Percentiles rank a stretch among this genome's conserved stretches.
These are phyloP conservation scores for Phylloscopus collybita DNA, from an alignment of 2,797 vertebrate species.

Conservation along the genomic window DNA sequence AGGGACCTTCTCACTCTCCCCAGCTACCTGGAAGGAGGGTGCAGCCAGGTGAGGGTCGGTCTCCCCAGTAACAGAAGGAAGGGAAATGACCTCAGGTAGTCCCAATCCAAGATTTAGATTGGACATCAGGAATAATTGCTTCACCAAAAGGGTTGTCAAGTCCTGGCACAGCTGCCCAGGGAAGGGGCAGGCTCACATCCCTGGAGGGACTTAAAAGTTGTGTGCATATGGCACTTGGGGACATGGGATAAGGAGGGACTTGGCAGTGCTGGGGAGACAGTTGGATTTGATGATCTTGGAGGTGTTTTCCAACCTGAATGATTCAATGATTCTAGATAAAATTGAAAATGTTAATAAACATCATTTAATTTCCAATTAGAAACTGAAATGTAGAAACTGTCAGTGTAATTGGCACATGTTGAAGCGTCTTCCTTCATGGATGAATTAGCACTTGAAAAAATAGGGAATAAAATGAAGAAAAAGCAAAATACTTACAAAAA, in stretches of 20 bases:
- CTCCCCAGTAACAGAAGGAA: not conserved
- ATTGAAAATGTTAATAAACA: not conserved
- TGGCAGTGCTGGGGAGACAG: not conserved
- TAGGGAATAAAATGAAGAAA: not conserved
- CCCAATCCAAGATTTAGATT: not conserved
- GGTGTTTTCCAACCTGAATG: not conserved
- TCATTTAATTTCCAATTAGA: not conserved
- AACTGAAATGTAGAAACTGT: not conserved
- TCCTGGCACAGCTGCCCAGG: no score
- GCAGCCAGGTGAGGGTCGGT: accelerated
- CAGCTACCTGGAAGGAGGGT: not conserved
- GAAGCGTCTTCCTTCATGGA: not conserved
- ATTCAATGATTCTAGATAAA: not conserved
- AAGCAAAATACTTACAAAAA: not conserved
- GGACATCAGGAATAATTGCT: not conserved
- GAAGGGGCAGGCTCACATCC: not conserved
- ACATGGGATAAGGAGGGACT: not conserved
- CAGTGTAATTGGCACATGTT: not conserved
- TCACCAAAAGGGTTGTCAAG: not conserved
- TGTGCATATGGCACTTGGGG: not conserved
- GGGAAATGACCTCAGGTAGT: not conserved
- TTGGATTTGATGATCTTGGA: not conserved
- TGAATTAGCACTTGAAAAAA: conserved; percentile 8
- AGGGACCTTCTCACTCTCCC: not conserved
- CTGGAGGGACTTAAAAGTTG: not conserved